Base-by-base conservation (phyloP, 1,140 invertebrate species). In the Magallana gigas region DNA sequence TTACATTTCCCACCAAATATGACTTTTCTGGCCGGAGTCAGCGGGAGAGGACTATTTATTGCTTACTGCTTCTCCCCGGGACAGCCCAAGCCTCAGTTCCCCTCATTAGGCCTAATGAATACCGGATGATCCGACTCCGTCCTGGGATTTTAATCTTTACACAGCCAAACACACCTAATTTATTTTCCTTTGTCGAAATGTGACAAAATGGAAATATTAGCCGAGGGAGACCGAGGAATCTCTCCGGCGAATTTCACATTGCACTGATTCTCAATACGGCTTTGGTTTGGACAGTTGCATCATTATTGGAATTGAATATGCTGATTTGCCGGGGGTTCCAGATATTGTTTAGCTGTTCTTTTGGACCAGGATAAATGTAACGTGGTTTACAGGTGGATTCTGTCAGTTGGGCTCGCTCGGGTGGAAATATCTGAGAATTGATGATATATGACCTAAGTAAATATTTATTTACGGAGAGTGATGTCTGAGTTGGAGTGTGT, bases 161-260 rank as follows among this genome's bases (percentile, higher is more conserved):
- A 76, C 36, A 29, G 68, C 68, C 68, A 76, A 76, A 76, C 68
- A 76, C 68, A 76, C 68, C 68, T 76, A 76, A 76, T 76, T 76
- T 76, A 76, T 76, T 76, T 76, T 76, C 68, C 36, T 76, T 76
- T 76, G 68, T 76, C 68, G 68, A 12, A 76, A 76, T 76, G 68
- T 76, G 68, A 76, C 68, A 76, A 76, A 76, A 76, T 76, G 68
- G 68, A 76, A 76, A 76, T 76, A 76, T 76, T 76, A 76, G 68
- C 68, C 68, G 23, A 76, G 68, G 68, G 68, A 76, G 36, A 29
- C 68, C 23, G 11, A 76, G 23, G 9, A 76, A 76, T 29, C 68
- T 76, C 68, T 76, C 68, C 68, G 68, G 12, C 68, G 36, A 76
- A 76, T 76, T 76, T 76, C 68, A 76, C 68, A 76, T 29, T 36